Percentiles rank a stretch among this genome's conserved stretches.
Conservation (phyloP, 1,140 invertebrate genomes). For the Aphelinus atriplicis region DNA sequence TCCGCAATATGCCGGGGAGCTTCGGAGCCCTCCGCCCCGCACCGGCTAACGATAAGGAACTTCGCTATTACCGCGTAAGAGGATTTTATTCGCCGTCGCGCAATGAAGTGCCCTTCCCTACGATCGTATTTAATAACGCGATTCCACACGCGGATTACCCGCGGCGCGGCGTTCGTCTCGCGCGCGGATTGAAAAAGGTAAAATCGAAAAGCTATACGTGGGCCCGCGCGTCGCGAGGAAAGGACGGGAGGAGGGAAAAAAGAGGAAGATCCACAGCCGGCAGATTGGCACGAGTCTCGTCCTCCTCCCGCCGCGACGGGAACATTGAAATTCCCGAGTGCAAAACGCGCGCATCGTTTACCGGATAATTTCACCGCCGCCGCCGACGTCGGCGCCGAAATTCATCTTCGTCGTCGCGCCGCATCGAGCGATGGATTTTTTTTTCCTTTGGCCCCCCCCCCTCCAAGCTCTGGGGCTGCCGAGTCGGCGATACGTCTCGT, state of each 20-base stretch:
- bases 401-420: conserved; percentile 20
- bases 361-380: conserved; percentile 8
- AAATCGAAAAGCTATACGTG: too few relatives aligned
- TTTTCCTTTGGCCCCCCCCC: too few relatives aligned
- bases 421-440: background rate
- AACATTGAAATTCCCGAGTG: conserved; percentile 19
- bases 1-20: background rate
- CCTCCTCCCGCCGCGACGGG: too few relatives aligned
- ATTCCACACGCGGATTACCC: conserved; percentile 14
- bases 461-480: too few relatives aligned
- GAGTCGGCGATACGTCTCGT: background rate
- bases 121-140: conserved; percentile 24
- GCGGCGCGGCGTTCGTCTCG: background rate
- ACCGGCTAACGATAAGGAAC: conserved; percentile 10
- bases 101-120: conserved; percentile 40
- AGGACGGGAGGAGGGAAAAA: background rate
- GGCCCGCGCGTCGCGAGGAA: background rate
- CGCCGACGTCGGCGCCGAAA: background rate
- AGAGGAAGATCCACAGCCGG: conserved; percentile 6
- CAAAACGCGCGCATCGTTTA: background rate
- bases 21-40: too few relatives aligned
- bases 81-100: conserved; percentile 10
- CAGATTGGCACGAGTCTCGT: conserved; percentile 1
- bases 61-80: conserved; percentile 13
- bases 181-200: too few relatives aligned